Base-by-base conservation (phyloP, 2,113 vertebrate species). In the Geococcyx californianus region DNA sequence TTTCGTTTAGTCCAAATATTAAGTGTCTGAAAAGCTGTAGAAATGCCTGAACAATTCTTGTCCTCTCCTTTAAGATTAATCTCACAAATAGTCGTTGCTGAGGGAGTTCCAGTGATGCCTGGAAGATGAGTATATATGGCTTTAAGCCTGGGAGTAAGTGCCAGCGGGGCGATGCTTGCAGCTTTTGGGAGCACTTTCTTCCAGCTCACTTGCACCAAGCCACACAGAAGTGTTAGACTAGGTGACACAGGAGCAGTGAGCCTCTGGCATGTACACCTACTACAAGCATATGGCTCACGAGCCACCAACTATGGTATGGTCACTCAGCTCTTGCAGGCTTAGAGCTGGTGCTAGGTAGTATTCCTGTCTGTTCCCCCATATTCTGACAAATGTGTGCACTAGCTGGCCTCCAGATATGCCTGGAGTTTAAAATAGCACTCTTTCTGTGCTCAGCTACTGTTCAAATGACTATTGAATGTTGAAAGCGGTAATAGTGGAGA, bases 91-190 rank as follows among this genome's bases (percentile, higher is more conserved):
- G 49, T 69, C 5, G 0, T 64, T 64, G 13, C 49, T 31, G 34
- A 54, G 51, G 31, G 44, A 49, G 28, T 59, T 33, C 55, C 26
- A 25, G 24, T 51, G 52, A 20, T 75, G 19, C 47, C 40, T 56
- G 40, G 23, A 28, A 60, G 45, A 51, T 60, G 13, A 29, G 42
- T 79, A 21, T 29, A 18, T 24, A 9, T n/a, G 45, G 40, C 3
- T 1, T 76, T 73, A 52, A 9, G 13, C 44, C 60, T 74, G 62
- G 23, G 28, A 74, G 33, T 60, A 60, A 49, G 31, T 55, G 34
- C 63, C 11, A 7, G n/a, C 3, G 7, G 20, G 62, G 51, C 1
- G 7, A 26, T 31, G 45, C 38, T 68, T 0, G 0, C n/a, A 59
- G 31, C 29, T 87, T 90, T 63, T 56, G 51, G 77, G 36, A 38